A percentile compares a stretch with the other conserved stretches of the same genome.
phyloP scores from a whole-genome alignment of 2,888 invertebrate species.

The Lepas anatifera region DNA sequence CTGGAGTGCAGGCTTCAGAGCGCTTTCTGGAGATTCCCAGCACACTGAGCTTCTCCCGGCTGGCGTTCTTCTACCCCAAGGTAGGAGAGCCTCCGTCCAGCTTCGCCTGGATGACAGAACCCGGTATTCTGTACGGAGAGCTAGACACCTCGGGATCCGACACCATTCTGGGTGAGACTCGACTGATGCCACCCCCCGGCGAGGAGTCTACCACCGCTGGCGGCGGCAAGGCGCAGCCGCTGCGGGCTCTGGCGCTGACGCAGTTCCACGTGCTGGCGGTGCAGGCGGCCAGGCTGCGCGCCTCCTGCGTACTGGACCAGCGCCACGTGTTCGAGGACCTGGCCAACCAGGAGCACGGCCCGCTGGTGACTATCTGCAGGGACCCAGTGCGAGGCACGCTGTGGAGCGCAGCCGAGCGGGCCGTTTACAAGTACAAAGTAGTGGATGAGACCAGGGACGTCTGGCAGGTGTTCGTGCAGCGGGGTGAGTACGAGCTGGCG shows the following conservation, averaged over 20 bases:
- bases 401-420: slow-evolving; percentile 74
- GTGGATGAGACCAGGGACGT: slow-evolving; percentile 71
- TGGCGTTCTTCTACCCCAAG: slow-evolving; percentile 62
- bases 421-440: slow-evolving; percentile 74
- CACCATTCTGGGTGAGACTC: background rate
- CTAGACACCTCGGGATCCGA: background rate
- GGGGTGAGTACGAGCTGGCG: slow-evolving; percentile 57
- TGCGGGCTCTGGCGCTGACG: slow-evolving; percentile 46
- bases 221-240: background rate
- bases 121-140: slow-evolving; percentile 47
- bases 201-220: too few relatives aligned
- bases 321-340: slow-evolving; percentile 75
- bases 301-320: slow-evolving; percentile 70
- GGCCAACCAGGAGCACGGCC: slow-evolving; percentile 54
- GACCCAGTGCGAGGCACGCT: slow-evolving; percentile 63
- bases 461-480: slow-evolving; percentile 45
- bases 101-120: slow-evolving; percentile 79
- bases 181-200: background rate
- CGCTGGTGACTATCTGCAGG: slow-evolving; percentile 62
- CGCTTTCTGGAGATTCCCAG: slow-evolving; percentile 59
- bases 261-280: slow-evolving; percentile 81
- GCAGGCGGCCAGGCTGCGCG: slow-evolving; percentile 69
- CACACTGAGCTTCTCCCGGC: slow-evolving; percentile 57
- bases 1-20: slow-evolving; percentile 31
- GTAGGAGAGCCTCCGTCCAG: slow-evolving; percentile 55